Evolutionary conservation across 2,113 vertebrate species (phyloP).

Genomic region (Pantherophis guttatus): DNA sequence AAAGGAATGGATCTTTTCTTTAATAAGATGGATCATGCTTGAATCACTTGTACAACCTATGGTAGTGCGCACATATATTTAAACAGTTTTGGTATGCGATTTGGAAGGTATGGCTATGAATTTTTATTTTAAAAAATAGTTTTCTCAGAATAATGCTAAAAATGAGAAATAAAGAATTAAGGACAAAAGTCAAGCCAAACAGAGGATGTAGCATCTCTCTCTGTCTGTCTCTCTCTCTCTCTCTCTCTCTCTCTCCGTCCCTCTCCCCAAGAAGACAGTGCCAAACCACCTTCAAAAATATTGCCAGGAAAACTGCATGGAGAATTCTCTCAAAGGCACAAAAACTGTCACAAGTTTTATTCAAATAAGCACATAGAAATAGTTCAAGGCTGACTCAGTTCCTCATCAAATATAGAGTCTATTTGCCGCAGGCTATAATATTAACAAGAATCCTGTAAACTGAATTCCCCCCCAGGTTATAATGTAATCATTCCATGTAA

Average conservation of each 20-base stretch:
- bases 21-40: neutral
- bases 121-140: neutral
- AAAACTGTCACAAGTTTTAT: neutral
- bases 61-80: neutral
- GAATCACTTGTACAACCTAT: neutral
- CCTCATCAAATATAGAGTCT: neutral
- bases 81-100: neutral
- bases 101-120: neutral
- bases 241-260: too few relatives aligned
- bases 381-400: constrained; percentile 2
- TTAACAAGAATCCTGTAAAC: constrained; percentile 6
- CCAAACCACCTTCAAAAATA: neutral
- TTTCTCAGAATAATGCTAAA: constrained; percentile 1
- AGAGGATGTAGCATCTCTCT: too few relatives aligned
- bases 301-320: neutral
- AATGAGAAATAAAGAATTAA: neutral
- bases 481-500: constrained; percentile 10
- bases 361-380: constrained; percentile 4
- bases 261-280: neutral
- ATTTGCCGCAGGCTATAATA: constrained; percentile 4
- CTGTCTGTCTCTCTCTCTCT: too few relatives aligned
- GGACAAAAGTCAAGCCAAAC: neutral
- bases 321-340: neutral
- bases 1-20: neutral
- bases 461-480: neutral